Evolutionary conservation across 2,113 vertebrate genomes (phyloP).

Genomic region (Brachypteracias leptosomus): DNA sequence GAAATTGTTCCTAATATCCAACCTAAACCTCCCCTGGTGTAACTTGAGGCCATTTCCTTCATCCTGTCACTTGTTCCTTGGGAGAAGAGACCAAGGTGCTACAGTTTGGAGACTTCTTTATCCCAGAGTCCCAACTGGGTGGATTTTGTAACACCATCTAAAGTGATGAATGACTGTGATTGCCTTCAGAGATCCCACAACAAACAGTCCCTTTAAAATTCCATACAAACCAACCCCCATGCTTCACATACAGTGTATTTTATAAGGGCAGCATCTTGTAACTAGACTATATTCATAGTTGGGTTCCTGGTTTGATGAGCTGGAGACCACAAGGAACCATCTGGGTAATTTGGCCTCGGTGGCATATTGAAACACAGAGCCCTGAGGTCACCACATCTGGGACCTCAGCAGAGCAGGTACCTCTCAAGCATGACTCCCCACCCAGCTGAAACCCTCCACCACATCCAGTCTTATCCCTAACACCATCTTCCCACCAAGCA

Average conservation of each 20-base stretch:
- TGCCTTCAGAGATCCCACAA: not conserved
- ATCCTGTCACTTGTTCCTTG: too few relatives aligned
- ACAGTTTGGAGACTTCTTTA: not conserved
- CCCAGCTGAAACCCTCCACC: not conserved
- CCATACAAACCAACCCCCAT: not conserved
- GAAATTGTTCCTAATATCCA: too few relatives aligned
- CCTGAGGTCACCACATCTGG: not conserved
- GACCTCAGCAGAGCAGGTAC: not conserved
- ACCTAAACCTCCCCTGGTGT: too few relatives aligned
- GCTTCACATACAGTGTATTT: fast-evolving
- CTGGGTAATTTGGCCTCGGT: not conserved
- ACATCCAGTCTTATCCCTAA: not conserved
- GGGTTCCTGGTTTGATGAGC: not conserved
- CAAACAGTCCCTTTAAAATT: not conserved
- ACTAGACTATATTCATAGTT: too few relatives aligned
- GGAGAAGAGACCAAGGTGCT: not conserved
- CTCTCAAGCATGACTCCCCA: not conserved
- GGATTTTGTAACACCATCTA: not conserved
- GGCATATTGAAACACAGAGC: not conserved
- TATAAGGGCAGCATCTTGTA: not conserved
- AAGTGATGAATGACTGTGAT: not conserved
- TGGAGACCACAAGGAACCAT: not conserved
- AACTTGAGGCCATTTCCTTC: too few relatives aligned
- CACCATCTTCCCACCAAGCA: not conserved
- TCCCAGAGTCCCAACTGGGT: not conserved